phyloP scores from a whole-genome alignment of 2,113 vertebrate genomes.

The Eptesicus fuscus region DNA sequence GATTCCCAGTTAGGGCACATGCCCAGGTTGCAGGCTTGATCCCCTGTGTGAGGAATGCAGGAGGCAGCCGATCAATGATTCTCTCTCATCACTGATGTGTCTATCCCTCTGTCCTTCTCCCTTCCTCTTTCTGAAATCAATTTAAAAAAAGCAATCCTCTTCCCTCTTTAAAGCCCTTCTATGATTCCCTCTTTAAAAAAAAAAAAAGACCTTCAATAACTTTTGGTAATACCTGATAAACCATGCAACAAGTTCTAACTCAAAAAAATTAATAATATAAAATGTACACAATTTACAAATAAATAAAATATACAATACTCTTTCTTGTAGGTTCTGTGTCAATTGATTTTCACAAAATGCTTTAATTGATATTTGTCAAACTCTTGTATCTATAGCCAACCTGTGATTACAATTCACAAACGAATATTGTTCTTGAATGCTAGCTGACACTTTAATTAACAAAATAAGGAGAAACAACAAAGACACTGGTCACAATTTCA shows the following conservation, averaged over 20 bases:
- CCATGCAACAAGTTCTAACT: neutral
- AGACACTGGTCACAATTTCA: neutral
- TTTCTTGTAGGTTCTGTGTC: neutral
- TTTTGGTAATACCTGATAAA: neutral
- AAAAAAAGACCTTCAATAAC: neutral
- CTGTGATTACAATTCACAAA: neutral
- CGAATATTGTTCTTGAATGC: neutral
- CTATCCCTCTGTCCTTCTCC: no score
- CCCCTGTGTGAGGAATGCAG: no score
- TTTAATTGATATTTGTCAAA: neutral
- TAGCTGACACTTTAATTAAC: neutral
- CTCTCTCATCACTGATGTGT: no score
- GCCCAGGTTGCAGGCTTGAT: no score
- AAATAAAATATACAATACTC: neutral
- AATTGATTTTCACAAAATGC: neutral
- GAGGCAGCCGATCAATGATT: no score
- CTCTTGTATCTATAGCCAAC: neutral
- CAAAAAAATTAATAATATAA: neutral
- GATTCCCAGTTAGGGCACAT: no score
- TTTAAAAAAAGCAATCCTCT: no score
- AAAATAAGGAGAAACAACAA: neutral
- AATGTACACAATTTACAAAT: neutral
- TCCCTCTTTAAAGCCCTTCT: no score
- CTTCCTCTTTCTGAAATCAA: no score
- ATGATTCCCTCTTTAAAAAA: no score